Evolutionary conservation across 2,113 vertebrate genomes (phyloP).

Genomic region (Ochotona curzoniae): DNA sequence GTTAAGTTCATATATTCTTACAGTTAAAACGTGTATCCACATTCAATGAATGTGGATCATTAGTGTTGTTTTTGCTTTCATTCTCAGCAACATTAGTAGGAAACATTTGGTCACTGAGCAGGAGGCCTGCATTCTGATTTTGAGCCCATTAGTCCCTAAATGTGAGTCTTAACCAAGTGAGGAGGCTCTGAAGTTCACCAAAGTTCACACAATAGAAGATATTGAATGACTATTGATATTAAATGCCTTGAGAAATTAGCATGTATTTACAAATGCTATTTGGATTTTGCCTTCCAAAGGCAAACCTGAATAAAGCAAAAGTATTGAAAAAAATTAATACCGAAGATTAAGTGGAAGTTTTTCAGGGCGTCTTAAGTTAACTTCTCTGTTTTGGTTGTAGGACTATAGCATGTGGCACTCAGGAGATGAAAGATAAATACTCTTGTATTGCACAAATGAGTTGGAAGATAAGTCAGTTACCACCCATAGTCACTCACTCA

Average conservation of each 20-base stretch:
- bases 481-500: neutral
- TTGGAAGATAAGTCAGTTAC: neutral
- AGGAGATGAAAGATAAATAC: too few relatives aligned
- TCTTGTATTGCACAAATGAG: neutral
- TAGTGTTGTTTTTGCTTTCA: neutral
- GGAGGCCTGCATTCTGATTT: neutral
- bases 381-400: neutral
- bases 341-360: neutral
- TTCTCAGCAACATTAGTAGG: neutral
- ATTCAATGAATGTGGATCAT: neutral
- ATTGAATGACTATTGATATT: neutral
- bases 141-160: neutral
- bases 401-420: neutral
- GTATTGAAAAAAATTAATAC: conserved; percentile 11
- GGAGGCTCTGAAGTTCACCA: neutral
- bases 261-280: conserved; percentile 28
- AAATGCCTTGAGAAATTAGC: conserved; percentile 21
- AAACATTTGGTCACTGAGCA: neutral
- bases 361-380: neutral
- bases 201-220: neutral
- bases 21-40: neutral
- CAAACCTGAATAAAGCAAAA: neutral
- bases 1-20: neutral
- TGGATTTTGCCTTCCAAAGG: neutral
- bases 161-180: neutral